Conservation (phyloP, 2,113 vertebrate genomes). For the Dicaeum eximium region DNA sequence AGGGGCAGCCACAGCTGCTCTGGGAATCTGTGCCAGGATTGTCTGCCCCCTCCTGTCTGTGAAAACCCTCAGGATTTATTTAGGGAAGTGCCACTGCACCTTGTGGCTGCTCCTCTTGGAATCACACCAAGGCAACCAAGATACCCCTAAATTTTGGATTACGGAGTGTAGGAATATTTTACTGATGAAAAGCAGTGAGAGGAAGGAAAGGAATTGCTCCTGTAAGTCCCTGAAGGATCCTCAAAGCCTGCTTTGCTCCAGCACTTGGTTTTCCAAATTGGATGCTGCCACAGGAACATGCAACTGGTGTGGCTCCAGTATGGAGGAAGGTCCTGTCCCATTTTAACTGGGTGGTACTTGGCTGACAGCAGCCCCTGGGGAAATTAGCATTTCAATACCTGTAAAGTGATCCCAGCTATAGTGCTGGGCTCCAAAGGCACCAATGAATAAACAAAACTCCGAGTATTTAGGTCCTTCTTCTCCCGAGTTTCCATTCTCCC, state of each 20-base stretch:
- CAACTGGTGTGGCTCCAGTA: conserved; percentile 1
- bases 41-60: background rate
- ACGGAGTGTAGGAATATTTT: background rate
- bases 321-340: conserved; percentile 37
- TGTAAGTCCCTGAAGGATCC: background rate
- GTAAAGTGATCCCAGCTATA: conserved; percentile 49
- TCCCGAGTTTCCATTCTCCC: conserved; percentile 31
- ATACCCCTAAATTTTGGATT: background rate
- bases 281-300: conserved; percentile 42
- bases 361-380: background rate
- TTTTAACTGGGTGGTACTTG: conserved; percentile 32
- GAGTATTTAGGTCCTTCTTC: conserved; percentile 55
- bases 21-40: background rate
- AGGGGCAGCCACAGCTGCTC: background rate
- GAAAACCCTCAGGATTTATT: background rate
- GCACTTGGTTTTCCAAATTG: conserved; percentile 1
- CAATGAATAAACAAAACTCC: conserved; percentile 55
- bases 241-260: background rate
- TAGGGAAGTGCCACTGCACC: background rate
- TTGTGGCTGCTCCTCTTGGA: background rate
- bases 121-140: background rate
- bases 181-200: background rate
- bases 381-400: conserved; percentile 75
- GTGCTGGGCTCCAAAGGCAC: conserved; percentile 43
- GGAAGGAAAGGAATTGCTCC: background rate